Base-by-base conservation (phyloP, 1,140 invertebrate species). In the Papilio polytes region DNA sequence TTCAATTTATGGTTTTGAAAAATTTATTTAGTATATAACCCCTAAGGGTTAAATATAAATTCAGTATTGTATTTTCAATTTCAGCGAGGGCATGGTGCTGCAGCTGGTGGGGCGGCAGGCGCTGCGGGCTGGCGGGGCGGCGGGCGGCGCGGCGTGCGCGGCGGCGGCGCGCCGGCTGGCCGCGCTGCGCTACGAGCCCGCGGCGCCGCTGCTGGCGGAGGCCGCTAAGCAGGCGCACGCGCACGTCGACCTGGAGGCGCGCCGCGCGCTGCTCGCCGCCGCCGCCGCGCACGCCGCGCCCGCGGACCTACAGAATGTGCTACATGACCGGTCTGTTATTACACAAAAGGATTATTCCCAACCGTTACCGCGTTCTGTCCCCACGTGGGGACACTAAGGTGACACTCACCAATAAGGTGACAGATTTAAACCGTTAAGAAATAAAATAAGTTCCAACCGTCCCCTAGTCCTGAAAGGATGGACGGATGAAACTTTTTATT, bases 81-180 rank as follows among this genome's bases (percentile, higher is more conserved):
- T 3, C 80, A 93, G 91, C 74, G 90, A 93, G 80, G 89, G 88
- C 9, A 15, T 77, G n/a, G 91, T 93, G 63, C 85, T 92, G n/a
- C 78, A 82, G 70, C 84, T 81, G 8, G 87, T 90, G 59, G 85
- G 86, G 1, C 70, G 80, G 83, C 78, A 80, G 76, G 90, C 88
- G 72, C 22, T 87, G 26, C 31, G 36, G 7, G 89, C 85, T 22
- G 87, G 84, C 18, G 82, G 77, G 26, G 26, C 26, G 41, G 84
- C 83, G 74, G 86, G 84, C 1, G 84, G 84, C 7, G 81, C 72
- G 13, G 85, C 87, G 44, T 86, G 85, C 10, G 81, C 84, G 18
- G 85, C 81, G 48, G 85, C 84, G 20, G 88, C 85, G 70, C 84
- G 87, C 2, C 85, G 88, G 0, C 85, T 91, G 70, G 90, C 89